phyloP scores from a whole-genome alignment of 2,113 vertebrate genomes.

The Mobula hypostoma region DNA sequence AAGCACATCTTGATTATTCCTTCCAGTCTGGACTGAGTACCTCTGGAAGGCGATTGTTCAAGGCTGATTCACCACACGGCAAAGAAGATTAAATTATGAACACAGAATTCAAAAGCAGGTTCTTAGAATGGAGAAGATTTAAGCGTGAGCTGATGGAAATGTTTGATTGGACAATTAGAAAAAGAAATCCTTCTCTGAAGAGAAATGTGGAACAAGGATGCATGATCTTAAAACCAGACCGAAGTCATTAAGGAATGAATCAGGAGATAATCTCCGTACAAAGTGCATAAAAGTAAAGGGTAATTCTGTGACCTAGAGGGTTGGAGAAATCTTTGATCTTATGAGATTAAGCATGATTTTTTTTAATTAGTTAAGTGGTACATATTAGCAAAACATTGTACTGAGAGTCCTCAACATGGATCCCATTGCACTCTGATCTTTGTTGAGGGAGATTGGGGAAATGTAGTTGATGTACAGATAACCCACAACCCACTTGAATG shows the following conservation, averaged over 20 bases:
- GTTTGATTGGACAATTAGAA: neutral
- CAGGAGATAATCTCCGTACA: neutral
- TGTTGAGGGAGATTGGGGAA: neutral
- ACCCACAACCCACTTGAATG: neutral
- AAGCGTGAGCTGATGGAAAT: neutral
- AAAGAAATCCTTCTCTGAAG: neutral
- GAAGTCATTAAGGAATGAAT: neutral
- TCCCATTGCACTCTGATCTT: too few species aligned
- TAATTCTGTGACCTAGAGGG: neutral
- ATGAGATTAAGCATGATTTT: neutral
- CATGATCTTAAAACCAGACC: neutral
- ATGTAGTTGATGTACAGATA: neutral
- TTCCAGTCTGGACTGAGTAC: neutral
- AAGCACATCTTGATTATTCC: neutral
- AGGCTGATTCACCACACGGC: neutral
- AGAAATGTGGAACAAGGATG: neutral
- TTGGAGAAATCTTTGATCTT: neutral
- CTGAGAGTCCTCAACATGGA: too few species aligned
- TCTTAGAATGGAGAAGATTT: neutral
- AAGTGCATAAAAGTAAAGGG: neutral
- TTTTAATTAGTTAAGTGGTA: neutral
- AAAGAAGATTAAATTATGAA: neutral
- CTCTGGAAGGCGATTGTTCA: neutral
- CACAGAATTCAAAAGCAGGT: neutral
- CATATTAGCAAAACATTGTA: too few species aligned